Conservation (phyloP, 2,797 vertebrate species). For the Anguilla obscura region DNA sequence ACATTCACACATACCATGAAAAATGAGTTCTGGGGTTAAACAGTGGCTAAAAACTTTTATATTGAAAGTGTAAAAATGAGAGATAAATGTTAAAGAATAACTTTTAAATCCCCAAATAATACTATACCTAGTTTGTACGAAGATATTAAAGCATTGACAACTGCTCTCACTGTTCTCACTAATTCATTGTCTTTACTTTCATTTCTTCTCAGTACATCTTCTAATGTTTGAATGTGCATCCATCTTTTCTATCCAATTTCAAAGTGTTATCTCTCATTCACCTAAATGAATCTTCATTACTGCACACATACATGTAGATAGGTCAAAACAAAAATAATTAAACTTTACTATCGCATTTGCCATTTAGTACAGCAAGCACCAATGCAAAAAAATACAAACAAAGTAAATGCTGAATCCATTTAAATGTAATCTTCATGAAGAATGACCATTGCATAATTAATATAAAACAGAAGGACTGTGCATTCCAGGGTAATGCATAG, state of each 20-base stretch:
- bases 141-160: neutral
- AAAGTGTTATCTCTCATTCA: neutral
- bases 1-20: neutral
- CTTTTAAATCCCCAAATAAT: neutral
- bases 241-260: neutral
- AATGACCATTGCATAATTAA: neutral
- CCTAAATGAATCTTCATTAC: conserved; percentile 9
- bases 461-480: neutral
- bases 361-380: neutral
- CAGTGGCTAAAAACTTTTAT: neutral
- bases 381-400: neutral
- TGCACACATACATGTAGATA: neutral
- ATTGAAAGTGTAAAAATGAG: neutral
- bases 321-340: neutral
- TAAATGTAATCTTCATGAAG: neutral
- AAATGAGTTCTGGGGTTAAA: neutral
- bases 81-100: neutral
- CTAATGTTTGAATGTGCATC: neutral
- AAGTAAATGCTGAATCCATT: neutral
- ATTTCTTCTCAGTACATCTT: neutral
- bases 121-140: neutral
- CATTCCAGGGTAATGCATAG: neutral
- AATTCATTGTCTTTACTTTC: neutral
- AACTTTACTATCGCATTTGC: neutral
- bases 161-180: neutral